Conservation (phyloP, 1,140 invertebrate species). For the Ceratitis capitata region DNA sequence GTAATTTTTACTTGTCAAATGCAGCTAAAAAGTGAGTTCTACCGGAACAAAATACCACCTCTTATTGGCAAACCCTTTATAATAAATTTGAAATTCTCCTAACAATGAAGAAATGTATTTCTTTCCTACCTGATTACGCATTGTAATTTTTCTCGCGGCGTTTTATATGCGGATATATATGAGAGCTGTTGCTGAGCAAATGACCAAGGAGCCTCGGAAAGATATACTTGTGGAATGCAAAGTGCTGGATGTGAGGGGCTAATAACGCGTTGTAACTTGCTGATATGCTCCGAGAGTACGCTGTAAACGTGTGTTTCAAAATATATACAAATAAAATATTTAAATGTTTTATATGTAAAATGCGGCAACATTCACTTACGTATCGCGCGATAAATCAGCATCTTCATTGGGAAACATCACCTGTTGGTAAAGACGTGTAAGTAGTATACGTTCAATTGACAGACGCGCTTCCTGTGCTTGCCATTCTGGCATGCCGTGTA, state of each 20-base stretch:
- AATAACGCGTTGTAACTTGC: conserved; percentile 82
- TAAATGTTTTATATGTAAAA: background rate
- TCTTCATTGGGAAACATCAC: conserved; percentile 98
- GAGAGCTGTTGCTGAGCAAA: conserved; percentile 94
- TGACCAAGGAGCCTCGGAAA: conserved; percentile 96
- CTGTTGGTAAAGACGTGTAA: conserved; percentile 89
- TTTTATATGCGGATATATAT: conserved; percentile 93
- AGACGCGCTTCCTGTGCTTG: conserved; percentile 77
- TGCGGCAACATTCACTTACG: conserved; percentile 69
- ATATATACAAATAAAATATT: conserved; percentile 31
- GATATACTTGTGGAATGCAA: conserved; percentile 81
- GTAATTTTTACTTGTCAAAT: too few species aligned
- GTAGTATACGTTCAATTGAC: conserved; percentile 83
- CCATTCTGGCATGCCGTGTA: conserved; percentile 71
- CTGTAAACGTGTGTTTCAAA: conserved; percentile 67
- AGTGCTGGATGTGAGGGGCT: conserved; percentile 85
- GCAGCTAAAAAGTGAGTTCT: too few species aligned
- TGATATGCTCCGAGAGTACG: conserved; percentile 88
- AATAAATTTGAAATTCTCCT: too few species aligned
- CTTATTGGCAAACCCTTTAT: too few species aligned
- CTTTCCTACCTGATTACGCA: conserved; percentile 68
- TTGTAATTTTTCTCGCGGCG: conserved; percentile 92
- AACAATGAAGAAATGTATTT: too few species aligned
- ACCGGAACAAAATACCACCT: too few species aligned
- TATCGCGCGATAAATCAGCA: conserved; percentile 91